These are phyloP conservation scores for Ecliptopera silaceata DNA, from an alignment of 2,888 invertebrate genomes.

Conservation along the genomic window DNA sequence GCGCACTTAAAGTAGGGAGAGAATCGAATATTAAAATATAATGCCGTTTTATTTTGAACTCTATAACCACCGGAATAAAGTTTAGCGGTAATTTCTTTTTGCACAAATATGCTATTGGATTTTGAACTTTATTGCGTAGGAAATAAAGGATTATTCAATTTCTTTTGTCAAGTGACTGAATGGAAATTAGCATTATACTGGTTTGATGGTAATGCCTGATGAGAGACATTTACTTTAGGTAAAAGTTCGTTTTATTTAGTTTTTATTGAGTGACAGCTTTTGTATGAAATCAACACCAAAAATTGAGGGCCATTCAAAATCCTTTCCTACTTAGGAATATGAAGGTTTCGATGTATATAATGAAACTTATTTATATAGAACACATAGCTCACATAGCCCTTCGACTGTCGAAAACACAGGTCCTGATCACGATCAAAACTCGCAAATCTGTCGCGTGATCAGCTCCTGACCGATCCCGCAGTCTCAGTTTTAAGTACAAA, in stretches of 20 bases:
- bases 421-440: too few relatives aligned
- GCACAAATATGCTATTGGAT: neutral
- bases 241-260: slow-evolving; percentile 21
- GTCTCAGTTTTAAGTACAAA: too few relatives aligned
- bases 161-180: slow-evolving; percentile 37
- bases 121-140: neutral
- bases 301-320: too few relatives aligned
- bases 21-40: slow-evolving; percentile 9
- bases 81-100: neutral
- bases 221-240: neutral
- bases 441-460: too few relatives aligned
- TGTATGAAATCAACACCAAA: neutral
- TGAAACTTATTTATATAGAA: too few relatives aligned
- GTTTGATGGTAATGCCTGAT: slow-evolving; percentile 36
- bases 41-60: slow-evolving; percentile 20
- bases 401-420: too few relatives aligned
- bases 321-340: too few relatives aligned
- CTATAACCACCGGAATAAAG: slow-evolving; percentile 7
- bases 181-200: slow-evolving; percentile 42
- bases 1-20: slow-evolving; percentile 18
- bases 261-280: slow-evolving; percentile 22
- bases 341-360: too few relatives aligned
- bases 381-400: too few relatives aligned
- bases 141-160: slow-evolving; percentile 9
- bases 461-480: too few relatives aligned